Percentiles rank a stretch among this genome's conserved stretches.
phyloP scores from a whole-genome alignment of 2,113 vertebrate genomes.

The Myiozetetes cayanensis region DNA sequence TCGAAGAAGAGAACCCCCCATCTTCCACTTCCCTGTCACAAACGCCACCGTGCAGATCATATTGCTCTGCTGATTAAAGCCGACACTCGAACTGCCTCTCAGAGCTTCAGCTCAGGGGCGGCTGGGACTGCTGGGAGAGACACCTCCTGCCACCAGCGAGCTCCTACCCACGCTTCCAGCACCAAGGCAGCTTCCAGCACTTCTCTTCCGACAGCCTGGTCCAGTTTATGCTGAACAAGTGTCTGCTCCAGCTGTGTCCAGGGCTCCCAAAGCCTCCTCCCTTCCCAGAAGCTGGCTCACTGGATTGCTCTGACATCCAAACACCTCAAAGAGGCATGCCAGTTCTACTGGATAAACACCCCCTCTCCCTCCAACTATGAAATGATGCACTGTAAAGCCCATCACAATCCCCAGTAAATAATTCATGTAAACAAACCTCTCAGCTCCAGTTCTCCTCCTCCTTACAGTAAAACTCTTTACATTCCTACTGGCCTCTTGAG shows the following conservation, averaged over 20 bases:
- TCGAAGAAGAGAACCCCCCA: not conserved
- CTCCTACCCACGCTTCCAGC: not conserved
- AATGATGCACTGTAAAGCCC: not conserved
- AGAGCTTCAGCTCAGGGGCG: rapidly evolving
- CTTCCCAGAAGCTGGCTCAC: conserved; percentile 25
- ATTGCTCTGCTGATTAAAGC: not conserved
- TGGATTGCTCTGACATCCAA: not conserved
- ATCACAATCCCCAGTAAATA: not conserved
- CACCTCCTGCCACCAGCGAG: not conserved
- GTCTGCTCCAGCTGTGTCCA: not conserved
- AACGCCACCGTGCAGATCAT: rapidly evolving
- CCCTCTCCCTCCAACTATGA: not conserved
- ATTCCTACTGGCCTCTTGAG: not conserved
- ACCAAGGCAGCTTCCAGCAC: not conserved
- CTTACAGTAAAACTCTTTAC: not conserved
- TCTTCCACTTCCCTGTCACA: not conserved
- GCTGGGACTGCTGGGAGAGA: not conserved
- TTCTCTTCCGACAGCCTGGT: not conserved
- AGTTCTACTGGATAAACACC: not conserved
- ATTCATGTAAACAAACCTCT: not conserved
- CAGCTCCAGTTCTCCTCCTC: not conserved
- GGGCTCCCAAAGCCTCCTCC: conserved; percentile 11
- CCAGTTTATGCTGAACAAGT: not conserved
- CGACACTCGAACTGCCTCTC: not conserved
- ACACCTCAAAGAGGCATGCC: not conserved